These are phyloP conservation scores for Lytechinus pictus DNA, from an alignment of 35 echinoderm and acorn worm genomes.

Conservation along the genomic window DNA sequence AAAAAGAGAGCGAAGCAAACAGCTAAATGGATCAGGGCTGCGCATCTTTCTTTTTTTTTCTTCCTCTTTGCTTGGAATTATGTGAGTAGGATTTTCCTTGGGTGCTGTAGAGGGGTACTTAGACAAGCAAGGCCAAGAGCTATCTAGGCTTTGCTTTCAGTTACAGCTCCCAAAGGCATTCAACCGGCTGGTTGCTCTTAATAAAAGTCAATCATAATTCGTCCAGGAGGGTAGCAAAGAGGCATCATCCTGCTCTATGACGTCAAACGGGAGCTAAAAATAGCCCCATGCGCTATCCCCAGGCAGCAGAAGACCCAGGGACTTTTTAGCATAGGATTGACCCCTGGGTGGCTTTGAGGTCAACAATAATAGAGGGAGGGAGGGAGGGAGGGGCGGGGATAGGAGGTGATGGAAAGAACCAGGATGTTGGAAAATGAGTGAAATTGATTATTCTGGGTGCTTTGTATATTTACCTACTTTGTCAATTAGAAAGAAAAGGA, in stretches of 20 bases:
- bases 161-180: conserved; percentile 41
- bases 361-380: neutral
- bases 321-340: neutral
- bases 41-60: neutral
- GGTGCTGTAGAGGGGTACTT: neutral
- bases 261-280: conserved; percentile 40
- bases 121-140: conserved; percentile 5
- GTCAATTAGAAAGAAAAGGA: too few species aligned
- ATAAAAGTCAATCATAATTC: conserved; percentile 42
- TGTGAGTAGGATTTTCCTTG: neutral
- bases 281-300: neutral
- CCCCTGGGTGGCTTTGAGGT: neutral
- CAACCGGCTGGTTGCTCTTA: conserved; percentile 41
- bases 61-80: neutral
- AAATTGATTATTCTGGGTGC: too few species aligned
- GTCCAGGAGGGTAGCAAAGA: conserved; percentile 20
- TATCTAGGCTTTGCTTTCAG: conserved; percentile 20
- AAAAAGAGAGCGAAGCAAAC: neutral
- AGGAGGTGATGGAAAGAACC: neutral
- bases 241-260: conserved; percentile 16
- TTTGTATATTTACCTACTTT: too few species aligned
- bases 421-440: neutral
- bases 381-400: neutral
- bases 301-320: neutral
- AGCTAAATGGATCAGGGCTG: conserved; percentile 1